phyloP scores from a whole-genome alignment of 2,888 invertebrate genomes.

The Nemoura dubitans region DNA sequence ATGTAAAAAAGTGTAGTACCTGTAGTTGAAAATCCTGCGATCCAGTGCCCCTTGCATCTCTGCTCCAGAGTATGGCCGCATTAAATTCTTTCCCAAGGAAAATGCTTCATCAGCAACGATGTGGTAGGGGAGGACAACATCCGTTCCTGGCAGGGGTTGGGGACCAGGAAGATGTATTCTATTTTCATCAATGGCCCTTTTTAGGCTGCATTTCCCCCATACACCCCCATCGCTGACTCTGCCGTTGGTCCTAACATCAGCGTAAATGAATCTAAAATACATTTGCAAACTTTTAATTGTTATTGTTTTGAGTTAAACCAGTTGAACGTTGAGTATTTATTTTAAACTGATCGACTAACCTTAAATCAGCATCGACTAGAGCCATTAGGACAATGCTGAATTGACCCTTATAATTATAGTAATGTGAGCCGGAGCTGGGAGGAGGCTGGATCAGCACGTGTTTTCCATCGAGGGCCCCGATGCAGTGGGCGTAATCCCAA shows the following conservation, averaged over 20 bases:
- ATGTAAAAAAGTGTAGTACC: too few species aligned
- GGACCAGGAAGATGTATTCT: constrained; percentile 23
- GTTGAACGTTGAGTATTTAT: too few species aligned
- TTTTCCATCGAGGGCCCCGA: constrained; percentile 42
- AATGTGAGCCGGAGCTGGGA: constrained; percentile 21
- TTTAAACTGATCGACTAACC: too few species aligned
- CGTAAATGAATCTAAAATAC: constrained; percentile 33
- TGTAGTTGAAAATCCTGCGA: neutral
- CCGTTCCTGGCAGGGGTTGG: neutral
- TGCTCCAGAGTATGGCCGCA: constrained; percentile 15
- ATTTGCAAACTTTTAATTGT: too few species aligned
- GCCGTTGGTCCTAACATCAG: constrained; percentile 42
- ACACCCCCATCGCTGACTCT: constrained; percentile 35
- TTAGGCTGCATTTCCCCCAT: neutral
- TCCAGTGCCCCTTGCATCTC: neutral
- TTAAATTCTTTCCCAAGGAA: constrained; percentile 35
- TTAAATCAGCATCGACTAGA: constrained; percentile 37
- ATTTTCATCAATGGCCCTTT: neutral
- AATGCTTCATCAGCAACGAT: constrained; percentile 58
- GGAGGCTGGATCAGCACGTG: constrained; percentile 30
- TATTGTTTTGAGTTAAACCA: too few species aligned
- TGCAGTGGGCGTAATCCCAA: constrained; percentile 46
- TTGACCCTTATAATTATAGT: constrained; percentile 38
- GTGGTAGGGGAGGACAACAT: constrained; percentile 56
- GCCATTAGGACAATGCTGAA: constrained; percentile 38